Evolutionary conservation across 2,113 vertebrate genomes (phyloP), one percentile per base, ranked within the genome.

Genomic region (Fregata magnificens): DNA sequence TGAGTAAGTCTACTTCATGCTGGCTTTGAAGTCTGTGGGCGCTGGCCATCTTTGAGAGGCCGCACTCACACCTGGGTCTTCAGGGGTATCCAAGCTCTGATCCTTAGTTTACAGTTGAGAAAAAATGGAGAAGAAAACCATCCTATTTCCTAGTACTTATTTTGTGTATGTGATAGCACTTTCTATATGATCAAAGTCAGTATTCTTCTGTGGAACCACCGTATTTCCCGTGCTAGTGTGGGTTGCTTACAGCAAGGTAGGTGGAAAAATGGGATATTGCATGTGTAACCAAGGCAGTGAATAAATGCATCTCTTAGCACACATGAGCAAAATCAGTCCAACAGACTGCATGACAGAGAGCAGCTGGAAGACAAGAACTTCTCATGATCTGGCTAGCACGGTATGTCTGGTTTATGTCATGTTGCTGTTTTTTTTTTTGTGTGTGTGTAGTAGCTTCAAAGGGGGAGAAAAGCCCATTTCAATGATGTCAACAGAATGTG

Each of bases 401-500:
- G 16, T 42, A 34, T 17, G 7, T 38, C 65, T 50, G 26, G 0
- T 69, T 82, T 58, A 80, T 62, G 25, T 26, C 16, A 29, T 34
- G 13, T 36, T 67, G 49, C 36, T 72, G n/a, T 17, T 19, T 29
- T 26, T 26, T 58, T 6, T 65, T 73, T 32, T 20, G 42, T 36
- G 20, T 63, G 16, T 13, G 11, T 72, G 28, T 42, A 44, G 15
- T 19, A 94, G 82, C 34, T 93, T 86, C 40, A 52, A 52, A 85
- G 69, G 10, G 38, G 65, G 65, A 91, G 59, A 95, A 97, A 93
- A 97, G 12, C 65, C 45, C 31, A 6, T 49, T 91, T 95, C 88
- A 94, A 97, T 96, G 93, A 99, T 99, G 99, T 98, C 99, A 90
- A 98, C 98, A 56, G 98, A 98, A 97, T 99, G 96, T 90, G 97